Base-by-base conservation (phyloP, 2,797 vertebrate species). In the Holocentrus rufus region DNA sequence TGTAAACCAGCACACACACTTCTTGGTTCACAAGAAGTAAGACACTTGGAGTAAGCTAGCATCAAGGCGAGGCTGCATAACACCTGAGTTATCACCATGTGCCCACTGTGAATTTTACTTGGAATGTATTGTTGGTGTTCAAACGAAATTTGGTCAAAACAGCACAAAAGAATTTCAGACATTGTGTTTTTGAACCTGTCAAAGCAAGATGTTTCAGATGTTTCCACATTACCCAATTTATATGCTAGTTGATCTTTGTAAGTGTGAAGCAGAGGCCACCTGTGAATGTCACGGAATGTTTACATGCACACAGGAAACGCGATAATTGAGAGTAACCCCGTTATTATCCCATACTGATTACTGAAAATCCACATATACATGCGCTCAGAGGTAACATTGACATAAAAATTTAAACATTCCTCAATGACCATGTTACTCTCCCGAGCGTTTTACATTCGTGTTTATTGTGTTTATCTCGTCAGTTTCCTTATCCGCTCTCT, bases 211-310 rank as follows among this genome's bases (percentile, higher is more conserved):
- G 22, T 50, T 47, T 54, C 30, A 25, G 10, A 30, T 7, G 17
- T 25, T 20, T 53, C 20, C n/a, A 10, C n/a, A 50, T 39, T 23
- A 36, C 4, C 22, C 23, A 13, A 4, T 23, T 63, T 53, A 53
- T 18, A 25, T 58, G 17, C 2, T 65, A 60, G 5, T 7, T 64
- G 64, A 62, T 20, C 5, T 72, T 50, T 34, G 11, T 1, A 62
- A 36, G n/a, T 5, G 6, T 73, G 79, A 72, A 77, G 72, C n/a
- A 1, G 61, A 84, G 6, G 17, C 50, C 22, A 9, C 8, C 34
- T 0, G 0, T 47, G 34, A 36, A 18, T 25, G 59, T 75, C 50
- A 49, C 46, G 25, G 25, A 2, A 27, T 27, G 25, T 27, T 27
- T 27, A 27, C 25, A 27, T 27, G 25, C 25, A 27, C 25, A 27